phyloP scores from a whole-genome alignment of 2,113 vertebrate genomes.

The Isichthys henryi region DNA sequence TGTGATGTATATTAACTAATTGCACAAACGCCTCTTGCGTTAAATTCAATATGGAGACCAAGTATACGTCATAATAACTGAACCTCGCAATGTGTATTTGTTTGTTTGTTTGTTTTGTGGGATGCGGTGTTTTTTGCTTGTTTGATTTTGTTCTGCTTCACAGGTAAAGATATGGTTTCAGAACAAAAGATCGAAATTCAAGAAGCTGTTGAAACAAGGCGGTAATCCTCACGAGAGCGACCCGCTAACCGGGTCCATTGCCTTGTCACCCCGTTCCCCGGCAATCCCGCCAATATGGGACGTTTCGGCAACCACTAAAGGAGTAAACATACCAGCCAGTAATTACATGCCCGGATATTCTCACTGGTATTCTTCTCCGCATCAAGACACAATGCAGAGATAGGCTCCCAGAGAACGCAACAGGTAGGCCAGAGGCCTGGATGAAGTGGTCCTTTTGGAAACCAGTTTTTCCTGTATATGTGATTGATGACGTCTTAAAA shows the following conservation, averaged over 20 bases:
- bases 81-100: background rate
- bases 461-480: conserved; percentile 48
- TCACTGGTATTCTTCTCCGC: conserved; percentile 97
- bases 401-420: conserved; percentile 49
- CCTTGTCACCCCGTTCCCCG: conserved; percentile 88
- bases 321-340: conserved; percentile 94
- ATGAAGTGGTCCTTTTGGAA: conserved; percentile 38
- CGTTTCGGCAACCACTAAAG: conserved; percentile 92
- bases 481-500: conserved; percentile 48
- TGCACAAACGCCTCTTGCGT: background rate
- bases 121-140: background rate
- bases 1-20: background rate
- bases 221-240: conserved; percentile 89
- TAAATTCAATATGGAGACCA: background rate
- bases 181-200: conserved; percentile 99
- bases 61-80: background rate
- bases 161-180: conserved; percentile 99
- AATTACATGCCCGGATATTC: conserved; percentile 98
- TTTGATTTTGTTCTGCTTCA: conserved; percentile 24
- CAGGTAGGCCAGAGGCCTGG: conserved; percentile 41
- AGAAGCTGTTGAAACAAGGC: conserved; percentile 96
- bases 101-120: background rate
- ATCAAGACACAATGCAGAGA: conserved; percentile 99
- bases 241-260: conserved; percentile 81
- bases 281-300: conserved; percentile 97